Base-by-base conservation (phyloP, 2,797 vertebrate genomes). In the Taeniopygia guttata region DNA sequence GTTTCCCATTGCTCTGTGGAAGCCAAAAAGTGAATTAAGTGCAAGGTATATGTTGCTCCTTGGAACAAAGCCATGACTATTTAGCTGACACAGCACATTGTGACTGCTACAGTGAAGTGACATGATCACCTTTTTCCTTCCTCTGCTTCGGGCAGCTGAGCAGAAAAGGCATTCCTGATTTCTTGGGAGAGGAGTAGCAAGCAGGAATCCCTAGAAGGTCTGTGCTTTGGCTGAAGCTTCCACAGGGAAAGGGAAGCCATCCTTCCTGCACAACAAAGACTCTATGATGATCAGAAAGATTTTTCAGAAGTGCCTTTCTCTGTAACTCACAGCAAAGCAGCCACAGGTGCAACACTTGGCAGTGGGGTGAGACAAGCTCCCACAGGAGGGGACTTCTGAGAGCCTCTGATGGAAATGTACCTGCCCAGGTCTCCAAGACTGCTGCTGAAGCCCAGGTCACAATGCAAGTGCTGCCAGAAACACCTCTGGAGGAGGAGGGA, bases 41-140 rank as follows among this genome's bases (percentile, higher is more conserved):
- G 64, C 70, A 38, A 64, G 10, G n/a, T 46, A 75, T 78, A 34
- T 32, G 29, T 6, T 48, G 43, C n/a, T 73, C 45, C 60, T 54
- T 58, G 87, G 79, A 87, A 68, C 5, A 11, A 32, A 64, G 82
- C 75, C 70, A 23, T 2, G 29, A 5, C 22, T 46, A 22, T 64
- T 48, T 2, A 79, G 62, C 66, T 84, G 67, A 76, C 34, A 62
- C 27, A 72, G 87, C 40, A 88, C 67, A 62, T 17, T 49, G 55
- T 29, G 73, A 62, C 16, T 48, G 66, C 73, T 30, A 16, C 16
- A 67, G 23, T 25, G 29, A 63, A 78, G 58, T 2, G 16, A 81
- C 40, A 73, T 72, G 66, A 75, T 84, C 87, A 94, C 68, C 73
- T 75, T 77, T 87, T 32, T 25, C 45, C 52, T 83, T 54, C 64